Base-by-base conservation (phyloP, 1,140 invertebrate genomes). In the Rhopalosiphum padi region DNA sequence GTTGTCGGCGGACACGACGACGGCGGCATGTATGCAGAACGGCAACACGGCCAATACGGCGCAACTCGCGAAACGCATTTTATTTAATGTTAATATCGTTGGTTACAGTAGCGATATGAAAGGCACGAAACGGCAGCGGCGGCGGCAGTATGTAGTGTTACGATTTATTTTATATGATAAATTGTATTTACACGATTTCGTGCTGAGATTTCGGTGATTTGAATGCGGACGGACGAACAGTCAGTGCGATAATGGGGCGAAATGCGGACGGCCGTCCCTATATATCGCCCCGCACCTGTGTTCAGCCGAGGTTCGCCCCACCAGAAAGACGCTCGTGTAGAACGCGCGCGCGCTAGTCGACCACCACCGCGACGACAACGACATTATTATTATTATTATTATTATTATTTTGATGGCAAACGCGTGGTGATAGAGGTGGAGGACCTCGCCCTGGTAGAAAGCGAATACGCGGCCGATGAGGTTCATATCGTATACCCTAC, bases 31-130 rank as follows among this genome's bases (percentile, higher is more conserved):
- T 55, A 68, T n/a, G 30, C 91, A 82, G 55, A 94, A 90, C 48
- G 94, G 82, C 43, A 95, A 94, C 25, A 95, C 77, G 87, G 95
- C 94, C 94, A 95, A 55, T 4, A 89, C 87, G 55, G 55, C 37
- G 5, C 22, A 90, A 43, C 35, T 53, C 37, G 37, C 55, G 89
- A 60, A 90, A 60, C 53, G 55, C 55, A 68, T 90, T 37, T 41
- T 55, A 35, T 77, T 18, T n/a, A 18, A 77, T 77, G 6, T 77
- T 53, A 46, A 30, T 53, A 35, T 37, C 87, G 87, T 35, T 51
- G 21, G 11, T 87, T 87, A 77, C 60, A 30, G n/a, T 5, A 68
- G 30, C 60, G 30, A 68, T 68, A 68, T 18, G 60, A 0, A 35
- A 77, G 30, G n/a, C 18, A 77, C n/a, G 60, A 77, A 77, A 77